A percentile compares a stretch with the other conserved stretches of the same genome.
Evolutionary conservation across 2,888 invertebrate genomes (phyloP).

Genomic region (Drosophila suboccidentalis): DNA sequence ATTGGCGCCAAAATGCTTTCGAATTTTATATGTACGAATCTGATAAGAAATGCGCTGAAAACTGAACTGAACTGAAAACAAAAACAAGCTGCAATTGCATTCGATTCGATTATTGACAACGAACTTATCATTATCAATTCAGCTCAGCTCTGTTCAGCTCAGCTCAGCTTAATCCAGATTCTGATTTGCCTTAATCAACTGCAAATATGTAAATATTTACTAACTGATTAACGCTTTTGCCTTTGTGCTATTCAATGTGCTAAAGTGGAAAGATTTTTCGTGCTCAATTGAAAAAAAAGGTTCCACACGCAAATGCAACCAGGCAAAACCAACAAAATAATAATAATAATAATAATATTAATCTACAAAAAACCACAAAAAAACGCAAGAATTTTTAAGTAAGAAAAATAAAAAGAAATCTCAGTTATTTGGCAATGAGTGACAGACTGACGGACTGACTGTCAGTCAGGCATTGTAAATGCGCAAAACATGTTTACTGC

Average conservation of each 20-base stretch:
- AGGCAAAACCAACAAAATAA: conserved; percentile 16
- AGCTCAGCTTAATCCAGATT: conserved; percentile 7
- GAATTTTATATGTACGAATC: conserved; percentile 39
- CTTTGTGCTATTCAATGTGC: conserved; percentile 6
- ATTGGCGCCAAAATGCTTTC: conserved; percentile 67
- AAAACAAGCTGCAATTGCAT: conserved; percentile 52
- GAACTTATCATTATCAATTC: conserved; percentile 36
- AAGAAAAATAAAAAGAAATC: conserved; percentile 32
- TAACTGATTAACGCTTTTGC: conserved; percentile 61
- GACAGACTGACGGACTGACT: conserved; percentile 12
- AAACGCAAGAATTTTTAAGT: conserved; percentile 51
- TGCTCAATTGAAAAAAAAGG: conserved; percentile 34
- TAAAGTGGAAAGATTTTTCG: conserved; percentile 57
- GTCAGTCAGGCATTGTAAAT: conserved; percentile 42
- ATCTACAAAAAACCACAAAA: conserved; percentile 20
- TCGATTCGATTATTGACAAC: conserved; percentile 40
- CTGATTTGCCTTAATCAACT: conserved; percentile 39
- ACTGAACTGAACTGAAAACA: background rate
- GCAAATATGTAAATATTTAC: conserved; percentile 66
- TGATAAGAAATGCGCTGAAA: conserved; percentile 54
- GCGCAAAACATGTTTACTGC: conserved; percentile 65
- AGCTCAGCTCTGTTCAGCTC: conserved; percentile 9
- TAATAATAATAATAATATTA: conserved; percentile 13
- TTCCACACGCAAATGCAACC: conserved; percentile 57
- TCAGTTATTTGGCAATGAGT: conserved; percentile 73